Evolutionary conservation across 2,888 invertebrate genomes (phyloP), one percentile per base, ranked within the genome.

Genomic region (Salticus scenicus): DNA sequence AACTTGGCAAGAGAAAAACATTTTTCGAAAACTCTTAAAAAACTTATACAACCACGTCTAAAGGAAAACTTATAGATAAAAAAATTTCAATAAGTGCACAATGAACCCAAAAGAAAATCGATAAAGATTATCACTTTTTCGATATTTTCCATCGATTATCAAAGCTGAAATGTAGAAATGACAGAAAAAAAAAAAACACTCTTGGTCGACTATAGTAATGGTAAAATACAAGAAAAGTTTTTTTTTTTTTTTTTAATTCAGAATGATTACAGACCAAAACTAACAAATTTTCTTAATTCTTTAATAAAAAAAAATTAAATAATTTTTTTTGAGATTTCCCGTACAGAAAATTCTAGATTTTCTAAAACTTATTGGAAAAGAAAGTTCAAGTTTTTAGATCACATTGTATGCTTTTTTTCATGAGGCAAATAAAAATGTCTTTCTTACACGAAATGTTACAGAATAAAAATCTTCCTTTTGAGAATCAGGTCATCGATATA

Each of bases 121-220:
- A 57, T 57, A 57, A 24, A 47, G 20, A 57, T 57, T 24, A 24
- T 57, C 57, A 20, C 57, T 57, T 57, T 57, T 57, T 24, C 57
- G 57, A 57, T 57, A 57, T 57, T 57, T 57, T 24, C 4, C 24
- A 57, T 57, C 24, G 57, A 57, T 57, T 57, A 57, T 57, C 24
- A 17, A 12, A 24, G 24, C 20, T 24, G 20, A 57, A 57, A 57
- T 57, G 24, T 57, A 57, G 57, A 57, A 57, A 57, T 24, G 24
- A 57, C 4, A 5, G 24, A 24, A 57, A 47, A 47, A 47, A n/a
- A n/a, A n/a, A 57, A 24, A 57, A 17, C 10, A 17, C 24, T 24
- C 4, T 12, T 57, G 2, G 8, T 4, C 4, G 24, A 57, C 4
- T 5, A 24, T 20, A 24, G 57, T 24, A 20, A 57, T 57, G 57